Evolutionary conservation across 2,888 invertebrate species (phyloP), one percentile per base, ranked within the genome.

Genomic region (Busseola fusca): DNA sequence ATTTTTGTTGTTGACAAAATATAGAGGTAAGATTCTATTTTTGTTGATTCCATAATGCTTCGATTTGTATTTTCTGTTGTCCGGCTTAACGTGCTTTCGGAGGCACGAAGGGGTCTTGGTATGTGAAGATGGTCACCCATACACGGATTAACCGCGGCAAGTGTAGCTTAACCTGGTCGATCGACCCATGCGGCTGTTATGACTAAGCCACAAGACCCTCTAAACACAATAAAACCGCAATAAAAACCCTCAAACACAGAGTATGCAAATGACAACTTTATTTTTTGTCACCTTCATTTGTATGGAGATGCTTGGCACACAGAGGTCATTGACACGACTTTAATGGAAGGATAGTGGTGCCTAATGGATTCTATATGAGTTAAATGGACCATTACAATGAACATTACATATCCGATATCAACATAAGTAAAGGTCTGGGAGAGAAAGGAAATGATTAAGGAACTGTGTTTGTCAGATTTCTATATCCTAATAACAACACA

Each of bases 311-410:
- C 57, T 50, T 34, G 40, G 9, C 18, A 3, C 9, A 21, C 14
- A 10, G 70, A 76, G 80, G 74, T 82, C 80, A 69, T 57, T 80
- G 82, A 40, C 83, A 58, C 45, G 9, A 27, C n/a, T 48, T 12
- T 64, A 56, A 67, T 72, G 72, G 67, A 30, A 60, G 62, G n/a
- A 52, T 76, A 82, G 84, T 84, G 71, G 78, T 14, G 5, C 70
- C 34, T 74, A 82, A 83, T 83, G 84, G 74, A 66, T 69, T 77
- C 77, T 76, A 68, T 74, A 83, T 77, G 68, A 74, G 62, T 50
- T 69, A 64, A 80, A 82, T 69, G 68, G 37, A 63, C 74, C 71
- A 83, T 78, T 81, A 78, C 69, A 80, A 65, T 60, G 66, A 48
- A 25, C 75, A 73, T 73, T 71, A 71, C 64, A 58, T 54, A 54